Conservation (phyloP, 1,140 invertebrate genomes). For the Megalopta genalis region DNA sequence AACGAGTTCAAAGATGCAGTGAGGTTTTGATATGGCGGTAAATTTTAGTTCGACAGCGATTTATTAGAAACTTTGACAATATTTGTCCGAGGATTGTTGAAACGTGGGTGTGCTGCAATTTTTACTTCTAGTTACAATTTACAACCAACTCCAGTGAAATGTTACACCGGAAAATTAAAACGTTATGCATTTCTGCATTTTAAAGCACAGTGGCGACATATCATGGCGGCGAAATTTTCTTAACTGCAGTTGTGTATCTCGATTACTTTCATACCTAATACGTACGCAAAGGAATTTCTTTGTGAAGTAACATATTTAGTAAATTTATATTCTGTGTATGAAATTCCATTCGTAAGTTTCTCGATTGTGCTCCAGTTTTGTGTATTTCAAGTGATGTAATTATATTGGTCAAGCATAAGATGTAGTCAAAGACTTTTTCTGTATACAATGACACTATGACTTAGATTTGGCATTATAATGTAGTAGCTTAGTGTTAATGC, state of each 20-base stretch:
- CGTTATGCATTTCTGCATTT: slow-evolving; percentile 34
- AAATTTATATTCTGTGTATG: slow-evolving; percentile 26
- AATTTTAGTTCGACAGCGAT: slow-evolving; percentile 67
- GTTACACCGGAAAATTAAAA: slow-evolving; percentile 26
- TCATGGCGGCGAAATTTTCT: slow-evolving; percentile 70
- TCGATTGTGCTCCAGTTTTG: not conserved
- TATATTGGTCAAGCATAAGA: slow-evolving; percentile 26
- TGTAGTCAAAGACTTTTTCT: slow-evolving; percentile 46
- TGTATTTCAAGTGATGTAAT: slow-evolving; percentile 16
- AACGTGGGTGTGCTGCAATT: not conserved
- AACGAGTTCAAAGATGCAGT: slow-evolving; percentile 36
- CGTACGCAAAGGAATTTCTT: slow-evolving; percentile 51
- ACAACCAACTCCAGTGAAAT: not conserved
- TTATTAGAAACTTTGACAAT: slow-evolving; percentile 42
- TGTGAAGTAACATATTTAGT: slow-evolving; percentile 31
- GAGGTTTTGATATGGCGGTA: slow-evolving; percentile 72
- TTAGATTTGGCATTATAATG: slow-evolving; percentile 33
- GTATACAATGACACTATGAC: slow-evolving; percentile 35
- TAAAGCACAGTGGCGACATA: slow-evolving; percentile 56
- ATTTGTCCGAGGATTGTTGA: not conserved
- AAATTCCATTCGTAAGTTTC: slow-evolving; percentile 9
- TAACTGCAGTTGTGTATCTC: slow-evolving; percentile 51
- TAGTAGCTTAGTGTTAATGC: not conserved
- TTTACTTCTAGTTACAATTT: not conserved
- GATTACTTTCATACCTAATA: slow-evolving; percentile 49